Conservation (phyloP, 2,113 vertebrate genomes). For the Cephalopterus ornatus region DNA sequence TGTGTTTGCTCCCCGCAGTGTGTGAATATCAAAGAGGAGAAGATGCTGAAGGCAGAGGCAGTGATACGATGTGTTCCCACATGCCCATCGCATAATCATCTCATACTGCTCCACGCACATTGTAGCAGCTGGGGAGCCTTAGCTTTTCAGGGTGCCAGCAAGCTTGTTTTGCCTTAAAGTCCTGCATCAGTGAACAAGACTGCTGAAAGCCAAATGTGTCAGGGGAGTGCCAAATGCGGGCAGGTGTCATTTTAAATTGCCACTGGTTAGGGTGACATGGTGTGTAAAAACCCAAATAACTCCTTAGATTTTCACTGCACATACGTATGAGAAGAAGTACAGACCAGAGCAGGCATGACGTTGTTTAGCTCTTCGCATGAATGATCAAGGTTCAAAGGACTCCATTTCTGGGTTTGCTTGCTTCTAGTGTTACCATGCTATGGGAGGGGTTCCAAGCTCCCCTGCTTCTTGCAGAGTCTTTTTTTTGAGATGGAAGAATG, state of each 20-base stretch:
- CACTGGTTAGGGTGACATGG: not conserved
- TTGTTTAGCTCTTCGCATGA: not conserved
- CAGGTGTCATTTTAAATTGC: not conserved
- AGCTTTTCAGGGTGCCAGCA: not conserved
- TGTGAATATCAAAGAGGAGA: not conserved
- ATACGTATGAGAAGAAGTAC: not conserved
- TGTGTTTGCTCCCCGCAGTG: not conserved
- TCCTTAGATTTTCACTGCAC: not conserved
- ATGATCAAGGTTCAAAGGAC: not conserved
- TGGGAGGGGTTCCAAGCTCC: not conserved
- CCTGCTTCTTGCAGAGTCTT: not conserved
- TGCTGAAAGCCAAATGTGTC: not conserved
- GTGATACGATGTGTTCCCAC: not conserved
- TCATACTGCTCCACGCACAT: not conserved
- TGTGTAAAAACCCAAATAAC: not conserved
- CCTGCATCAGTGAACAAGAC: not conserved
- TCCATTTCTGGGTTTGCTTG: not conserved
- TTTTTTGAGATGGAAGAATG: not conserved
- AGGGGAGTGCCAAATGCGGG: not conserved
- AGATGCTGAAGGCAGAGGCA: not conserved
- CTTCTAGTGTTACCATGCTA: not conserved
- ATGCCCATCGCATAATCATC: not conserved
- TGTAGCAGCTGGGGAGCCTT: fast-evolving
- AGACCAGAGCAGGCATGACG: not conserved
- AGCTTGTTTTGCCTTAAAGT: not conserved